These are phyloP conservation scores for Illadopsis cleaveri DNA, from an alignment of 2,113 vertebrate genomes.

Conservation along the genomic window DNA sequence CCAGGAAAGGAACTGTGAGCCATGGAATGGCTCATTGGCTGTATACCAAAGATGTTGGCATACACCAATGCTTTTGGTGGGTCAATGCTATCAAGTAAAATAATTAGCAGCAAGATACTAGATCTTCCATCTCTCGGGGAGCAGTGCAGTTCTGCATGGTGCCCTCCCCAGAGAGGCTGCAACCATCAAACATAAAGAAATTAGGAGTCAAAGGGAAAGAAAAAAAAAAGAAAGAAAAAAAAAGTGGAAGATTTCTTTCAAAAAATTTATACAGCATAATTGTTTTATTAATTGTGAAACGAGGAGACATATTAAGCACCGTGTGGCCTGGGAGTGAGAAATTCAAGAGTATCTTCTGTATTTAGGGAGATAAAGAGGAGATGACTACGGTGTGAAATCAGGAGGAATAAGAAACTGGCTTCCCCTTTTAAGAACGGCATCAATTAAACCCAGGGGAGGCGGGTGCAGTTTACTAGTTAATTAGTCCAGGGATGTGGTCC, in stretches of 20 bases:
- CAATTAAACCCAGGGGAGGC: slow-evolving; percentile 79
- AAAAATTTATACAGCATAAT: slow-evolving; percentile 7
- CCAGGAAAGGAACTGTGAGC: slow-evolving; percentile 43
- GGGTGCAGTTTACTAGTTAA: slow-evolving; percentile 84
- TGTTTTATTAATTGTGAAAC: slow-evolving; percentile 54
- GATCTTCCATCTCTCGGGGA: slow-evolving; percentile 52
- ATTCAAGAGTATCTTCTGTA: slow-evolving; percentile 54
- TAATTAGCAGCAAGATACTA: slow-evolving; percentile 59
- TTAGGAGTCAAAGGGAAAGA: not conserved
- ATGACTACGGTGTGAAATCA: slow-evolving; percentile 60
- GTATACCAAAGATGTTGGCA: not conserved
- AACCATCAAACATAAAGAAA: slow-evolving; percentile 17
- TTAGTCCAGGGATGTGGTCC: slow-evolving; percentile 82
- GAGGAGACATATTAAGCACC: not conserved
- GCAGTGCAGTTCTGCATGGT: not conserved
- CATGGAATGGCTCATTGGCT: slow-evolving; percentile 1
- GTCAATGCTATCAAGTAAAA: slow-evolving; percentile 63
- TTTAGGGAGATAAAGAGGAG: slow-evolving; percentile 63
- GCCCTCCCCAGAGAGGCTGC: slow-evolving; percentile 20
- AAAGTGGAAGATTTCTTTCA: not conserved
- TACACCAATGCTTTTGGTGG: slow-evolving; percentile 58
- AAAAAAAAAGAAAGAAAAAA: not conserved
- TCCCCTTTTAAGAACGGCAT: slow-evolving; percentile 76
- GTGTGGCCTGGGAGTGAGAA: slow-evolving; percentile 4
- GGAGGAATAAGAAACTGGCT: slow-evolving; percentile 61